phyloP scores from a whole-genome alignment of 2,113 vertebrate species.

The Perca flavescens region DNA sequence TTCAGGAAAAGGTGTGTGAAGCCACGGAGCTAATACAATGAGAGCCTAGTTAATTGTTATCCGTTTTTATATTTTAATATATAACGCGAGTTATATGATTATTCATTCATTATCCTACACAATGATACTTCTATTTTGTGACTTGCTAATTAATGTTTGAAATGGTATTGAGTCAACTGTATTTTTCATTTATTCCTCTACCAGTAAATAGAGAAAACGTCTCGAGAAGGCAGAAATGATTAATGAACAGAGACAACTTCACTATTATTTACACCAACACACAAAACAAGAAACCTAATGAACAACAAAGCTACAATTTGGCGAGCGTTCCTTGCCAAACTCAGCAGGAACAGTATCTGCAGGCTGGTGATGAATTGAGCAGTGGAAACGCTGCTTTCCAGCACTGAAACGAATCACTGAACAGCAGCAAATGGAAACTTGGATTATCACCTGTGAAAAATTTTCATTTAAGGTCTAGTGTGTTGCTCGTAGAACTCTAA shows the following conservation, averaged over 20 bases:
- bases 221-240: conserved; percentile 9
- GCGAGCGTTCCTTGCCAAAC: conserved; percentile 22
- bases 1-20: background rate
- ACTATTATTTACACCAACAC: conserved; percentile 15
- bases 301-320: conserved; percentile 45
- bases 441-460: too few species aligned
- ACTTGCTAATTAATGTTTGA: background rate
- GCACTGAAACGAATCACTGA: conserved; percentile 1
- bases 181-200: conserved; percentile 3
- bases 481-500: too few species aligned
- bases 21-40: background rate
- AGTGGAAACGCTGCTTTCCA: conserved; percentile 19
- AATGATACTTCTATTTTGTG: background rate
- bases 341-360: conserved; percentile 20
- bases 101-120: background rate
- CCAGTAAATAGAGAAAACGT: background rate
- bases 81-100: background rate
- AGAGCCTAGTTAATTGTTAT: background rate
- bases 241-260: conserved; percentile 18
- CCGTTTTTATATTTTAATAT: background rate
- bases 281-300: conserved; percentile 50
- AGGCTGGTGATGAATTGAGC: conserved; percentile 41
- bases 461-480: too few species aligned
- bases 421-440: too few species aligned
- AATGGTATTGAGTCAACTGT: background rate